Evolutionary conservation across 2,797 vertebrate genomes (phyloP), one percentile per base, ranked within the genome.

Genomic region (Pipistrellus kuhlii): DNA sequence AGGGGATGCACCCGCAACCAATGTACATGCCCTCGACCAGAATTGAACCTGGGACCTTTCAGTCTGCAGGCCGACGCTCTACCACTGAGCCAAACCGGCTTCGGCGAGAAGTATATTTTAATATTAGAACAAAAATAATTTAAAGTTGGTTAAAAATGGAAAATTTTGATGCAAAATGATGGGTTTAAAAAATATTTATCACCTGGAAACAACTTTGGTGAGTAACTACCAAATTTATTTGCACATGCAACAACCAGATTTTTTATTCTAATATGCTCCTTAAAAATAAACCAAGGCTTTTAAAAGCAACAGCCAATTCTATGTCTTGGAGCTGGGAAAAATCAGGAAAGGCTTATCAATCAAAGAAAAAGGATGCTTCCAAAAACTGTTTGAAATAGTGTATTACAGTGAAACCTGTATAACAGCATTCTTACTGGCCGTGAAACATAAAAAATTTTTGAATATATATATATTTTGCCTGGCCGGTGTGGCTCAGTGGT

Each of bases 91-190:
- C n/a, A n/a, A n/a, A n/a, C n/a, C n/a, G n/a, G n/a, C n/a, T n/a
- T n/a, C n/a, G n/a, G n/a, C n/a, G 85, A 46, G 59, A 55, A 95
- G 46, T 87, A 55, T 48, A 73, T 82, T 82, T 85, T 93, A 85
- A 88, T 73, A 75, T 92, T 71, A 82, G 75, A 78, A 59, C 30
- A 82, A 84, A 85, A 96, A 69, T 82, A 85, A 77, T 38, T 88
- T 51, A 62, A 14, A 93, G 18, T 73, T 85, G 85, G 57, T 53
- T 59, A 87, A 91, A 95, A 83, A 69, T 41, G 38, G 27, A 46
- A 93, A 86, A 32, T 78, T 90, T 91, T 72, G 82, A 83, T 93
- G 76, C 38, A 94, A 95, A 93, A 20, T 55, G 46, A 93, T 51
- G 35, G 53, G 46, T 30, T 91, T 93, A 13, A 51, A 76, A 76